A percentile compares a stretch with the other conserved stretches of the same genome.
Conservation (phyloP, 2,888 invertebrate genomes). For the Melieria crassipennis region DNA sequence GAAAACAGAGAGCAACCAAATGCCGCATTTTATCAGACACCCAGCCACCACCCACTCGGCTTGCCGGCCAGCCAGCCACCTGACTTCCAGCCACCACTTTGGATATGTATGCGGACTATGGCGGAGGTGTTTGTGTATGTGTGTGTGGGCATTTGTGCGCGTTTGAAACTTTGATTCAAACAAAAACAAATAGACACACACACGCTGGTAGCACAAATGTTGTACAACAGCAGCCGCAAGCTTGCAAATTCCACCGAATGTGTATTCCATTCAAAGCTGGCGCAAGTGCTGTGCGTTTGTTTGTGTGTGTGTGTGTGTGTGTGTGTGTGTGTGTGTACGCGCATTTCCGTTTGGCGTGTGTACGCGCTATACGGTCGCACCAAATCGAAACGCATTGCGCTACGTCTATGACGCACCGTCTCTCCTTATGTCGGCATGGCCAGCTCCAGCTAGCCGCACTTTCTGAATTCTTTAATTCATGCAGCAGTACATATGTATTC, state of each 20-base stretch:
- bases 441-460: background rate
- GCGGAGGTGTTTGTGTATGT: background rate
- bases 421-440: background rate
- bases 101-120: background rate
- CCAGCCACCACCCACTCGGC: background rate
- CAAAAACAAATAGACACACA: too few species aligned
- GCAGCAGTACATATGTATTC: conserved; percentile 1
- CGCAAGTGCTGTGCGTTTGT: background rate
- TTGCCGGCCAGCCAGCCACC: background rate
- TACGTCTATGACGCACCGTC: background rate
- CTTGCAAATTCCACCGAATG: background rate
- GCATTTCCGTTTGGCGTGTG: background rate
- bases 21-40: background rate
- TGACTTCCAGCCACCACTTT: background rate
- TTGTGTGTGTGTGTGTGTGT: background rate
- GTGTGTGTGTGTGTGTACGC: background rate
- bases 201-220: too few species aligned
- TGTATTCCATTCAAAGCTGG: background rate
- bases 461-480: background rate
- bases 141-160: too few species aligned
- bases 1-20: background rate
- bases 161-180: too few species aligned
- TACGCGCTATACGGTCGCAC: background rate
- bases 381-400: too few species aligned
- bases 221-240: too few species aligned